Conservation (phyloP, 2,797 vertebrate species). For the Malurus leucopterus region DNA sequence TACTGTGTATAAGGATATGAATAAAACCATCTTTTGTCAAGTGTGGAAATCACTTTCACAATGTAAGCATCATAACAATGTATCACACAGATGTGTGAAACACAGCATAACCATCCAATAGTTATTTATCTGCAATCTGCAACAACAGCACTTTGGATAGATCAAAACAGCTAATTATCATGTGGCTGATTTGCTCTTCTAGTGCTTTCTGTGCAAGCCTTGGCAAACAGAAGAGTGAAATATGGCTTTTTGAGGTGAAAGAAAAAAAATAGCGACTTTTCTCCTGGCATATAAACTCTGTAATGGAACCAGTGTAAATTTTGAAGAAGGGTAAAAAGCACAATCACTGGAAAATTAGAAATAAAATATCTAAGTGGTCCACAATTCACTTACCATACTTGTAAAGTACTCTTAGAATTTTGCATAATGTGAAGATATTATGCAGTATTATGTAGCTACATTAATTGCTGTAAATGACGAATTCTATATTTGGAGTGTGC, state of each 20-base stretch:
- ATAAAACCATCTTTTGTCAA: neutral
- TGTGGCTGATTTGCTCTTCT: neutral
- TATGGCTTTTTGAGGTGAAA: neutral
- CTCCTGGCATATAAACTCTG: neutral
- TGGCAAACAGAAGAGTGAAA: constrained; percentile 1
- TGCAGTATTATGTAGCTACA: neutral
- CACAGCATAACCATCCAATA: neutral
- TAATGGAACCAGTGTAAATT: neutral
- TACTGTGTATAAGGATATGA: neutral
- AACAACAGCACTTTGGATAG: neutral
- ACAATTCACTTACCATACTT: neutral
- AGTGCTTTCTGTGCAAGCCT: neutral
- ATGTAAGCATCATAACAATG: neutral
- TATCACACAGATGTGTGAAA: neutral
- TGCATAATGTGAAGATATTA: neutral
- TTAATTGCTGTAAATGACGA: neutral
- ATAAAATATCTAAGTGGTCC: neutral
- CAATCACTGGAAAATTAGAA: neutral
- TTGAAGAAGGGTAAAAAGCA: neutral
- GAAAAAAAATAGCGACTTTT: neutral
- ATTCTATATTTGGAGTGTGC: neutral
- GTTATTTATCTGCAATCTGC: neutral
- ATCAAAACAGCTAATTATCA: neutral
- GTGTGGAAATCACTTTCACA: neutral
- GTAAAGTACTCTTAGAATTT: neutral